Evolutionary conservation across 1,140 invertebrate species (phyloP).

Genomic region (Brachionus koreanus): DNA sequence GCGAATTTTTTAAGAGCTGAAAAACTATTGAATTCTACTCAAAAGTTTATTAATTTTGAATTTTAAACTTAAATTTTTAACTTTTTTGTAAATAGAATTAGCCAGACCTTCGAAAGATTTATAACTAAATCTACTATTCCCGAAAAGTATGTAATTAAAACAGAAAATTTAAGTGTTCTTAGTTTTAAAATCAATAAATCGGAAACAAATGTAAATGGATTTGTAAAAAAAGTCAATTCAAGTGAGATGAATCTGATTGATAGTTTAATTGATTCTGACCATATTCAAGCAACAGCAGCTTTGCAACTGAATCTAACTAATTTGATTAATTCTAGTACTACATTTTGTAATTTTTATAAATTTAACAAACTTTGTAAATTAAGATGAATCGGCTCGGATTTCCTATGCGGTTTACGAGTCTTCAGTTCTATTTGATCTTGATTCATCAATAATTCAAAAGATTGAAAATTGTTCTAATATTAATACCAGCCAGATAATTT

Average conservation of each 20-base stretch:
- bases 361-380: background rate
- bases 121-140: background rate
- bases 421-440: slow-evolving; percentile 35
- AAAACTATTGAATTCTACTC: slow-evolving; percentile 5
- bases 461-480: background rate
- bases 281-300: background rate
- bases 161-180: background rate
- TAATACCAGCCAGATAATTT: slow-evolving; percentile 7
- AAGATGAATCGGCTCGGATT: background rate
- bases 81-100: background rate
- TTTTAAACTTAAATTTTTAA: background rate
- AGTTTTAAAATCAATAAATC: background rate
- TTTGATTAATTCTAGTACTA: background rate
- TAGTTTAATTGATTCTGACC: background rate
- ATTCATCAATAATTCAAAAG: background rate
- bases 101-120: background rate
- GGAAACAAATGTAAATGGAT: slow-evolving; percentile 1
- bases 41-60: background rate
- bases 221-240: slow-evolving; percentile 26
- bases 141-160: slow-evolving; percentile 17
- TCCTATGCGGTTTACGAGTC: background rate
- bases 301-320: background rate
- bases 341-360: background rate
- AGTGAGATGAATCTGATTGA: background rate
- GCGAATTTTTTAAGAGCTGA: slow-evolving; percentile 3